Evolutionary conservation across 2,797 vertebrate genomes (phyloP).

Genomic region (Sebastes steindachneri): DNA sequence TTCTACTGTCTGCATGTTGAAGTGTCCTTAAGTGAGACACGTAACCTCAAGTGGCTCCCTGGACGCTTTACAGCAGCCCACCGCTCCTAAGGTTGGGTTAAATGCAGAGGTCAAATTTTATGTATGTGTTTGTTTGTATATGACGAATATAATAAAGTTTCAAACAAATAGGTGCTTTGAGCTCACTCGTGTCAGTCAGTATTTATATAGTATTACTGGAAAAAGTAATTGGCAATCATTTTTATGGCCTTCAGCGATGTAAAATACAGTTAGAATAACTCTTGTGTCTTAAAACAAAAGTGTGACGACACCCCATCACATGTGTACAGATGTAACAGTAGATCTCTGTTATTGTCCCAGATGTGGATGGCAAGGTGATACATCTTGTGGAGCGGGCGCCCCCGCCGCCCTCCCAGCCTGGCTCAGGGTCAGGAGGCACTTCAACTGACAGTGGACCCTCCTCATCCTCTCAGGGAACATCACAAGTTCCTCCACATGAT

Average conservation of each 20-base stretch:
- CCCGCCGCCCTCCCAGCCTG: constrained; percentile 88
- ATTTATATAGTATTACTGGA: background rate
- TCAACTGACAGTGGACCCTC: constrained; percentile 78
- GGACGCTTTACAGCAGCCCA: too few species aligned
- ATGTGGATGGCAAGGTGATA: constrained; percentile 94
- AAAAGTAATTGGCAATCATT: background rate
- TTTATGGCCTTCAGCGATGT: background rate
- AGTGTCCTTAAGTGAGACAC: too few species aligned
- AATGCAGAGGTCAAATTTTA: too few species aligned
- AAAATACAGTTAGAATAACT: background rate
- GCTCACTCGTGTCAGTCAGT: background rate
- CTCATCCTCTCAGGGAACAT: constrained; percentile 77
- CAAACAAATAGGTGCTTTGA: background rate
- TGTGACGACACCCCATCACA: background rate
- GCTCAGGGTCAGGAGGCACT: constrained; percentile 83
- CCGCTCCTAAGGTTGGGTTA: too few species aligned
- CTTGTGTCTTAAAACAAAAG: background rate
- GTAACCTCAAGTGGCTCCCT: too few species aligned
- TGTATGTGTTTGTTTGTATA: too few species aligned
- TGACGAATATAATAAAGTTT: background rate
- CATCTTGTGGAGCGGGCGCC: constrained; percentile 94
- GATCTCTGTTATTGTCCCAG: constrained; percentile 63
- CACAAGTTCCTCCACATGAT: constrained; percentile 87
- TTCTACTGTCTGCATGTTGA: too few species aligned
- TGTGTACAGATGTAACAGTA: background rate